These are phyloP conservation scores for Notolabrus celidotus DNA, from an alignment of 2,797 vertebrate genomes.

Conservation along the genomic window DNA sequence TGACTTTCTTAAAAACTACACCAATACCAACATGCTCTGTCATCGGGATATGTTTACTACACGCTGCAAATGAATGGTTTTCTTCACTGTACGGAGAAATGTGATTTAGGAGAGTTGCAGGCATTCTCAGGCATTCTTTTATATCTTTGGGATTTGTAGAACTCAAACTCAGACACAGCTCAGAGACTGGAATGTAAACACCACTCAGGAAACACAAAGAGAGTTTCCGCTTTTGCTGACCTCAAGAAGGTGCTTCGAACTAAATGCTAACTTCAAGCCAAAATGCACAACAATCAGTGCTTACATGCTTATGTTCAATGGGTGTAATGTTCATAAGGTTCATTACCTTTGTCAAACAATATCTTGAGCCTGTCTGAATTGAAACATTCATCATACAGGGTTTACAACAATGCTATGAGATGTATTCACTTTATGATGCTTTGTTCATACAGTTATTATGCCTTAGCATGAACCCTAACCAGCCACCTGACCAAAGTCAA, in stretches of 20 bases:
- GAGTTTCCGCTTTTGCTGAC: background rate
- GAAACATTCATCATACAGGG: background rate
- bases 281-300: background rate
- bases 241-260: background rate
- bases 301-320: background rate
- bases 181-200: conserved; percentile 29
- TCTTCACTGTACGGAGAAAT: background rate
- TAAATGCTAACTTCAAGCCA: background rate
- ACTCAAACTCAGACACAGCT: background rate
- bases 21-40: too few relatives aligned
- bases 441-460: too few relatives aligned
- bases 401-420: background rate
- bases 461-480: background rate
- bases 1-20: too few relatives aligned
- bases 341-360: too few relatives aligned
- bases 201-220: background rate
- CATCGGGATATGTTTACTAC: background rate
- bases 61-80: background rate
- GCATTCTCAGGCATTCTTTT: background rate
- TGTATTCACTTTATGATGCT: too few relatives aligned
- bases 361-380: background rate
- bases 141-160: background rate
- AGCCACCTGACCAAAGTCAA: background rate
- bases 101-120: background rate
- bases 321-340: background rate